Evolutionary conservation across 1,140 invertebrate genomes (phyloP), one percentile per base, ranked within the genome.

Genomic region (Drosophila varians): DNA sequence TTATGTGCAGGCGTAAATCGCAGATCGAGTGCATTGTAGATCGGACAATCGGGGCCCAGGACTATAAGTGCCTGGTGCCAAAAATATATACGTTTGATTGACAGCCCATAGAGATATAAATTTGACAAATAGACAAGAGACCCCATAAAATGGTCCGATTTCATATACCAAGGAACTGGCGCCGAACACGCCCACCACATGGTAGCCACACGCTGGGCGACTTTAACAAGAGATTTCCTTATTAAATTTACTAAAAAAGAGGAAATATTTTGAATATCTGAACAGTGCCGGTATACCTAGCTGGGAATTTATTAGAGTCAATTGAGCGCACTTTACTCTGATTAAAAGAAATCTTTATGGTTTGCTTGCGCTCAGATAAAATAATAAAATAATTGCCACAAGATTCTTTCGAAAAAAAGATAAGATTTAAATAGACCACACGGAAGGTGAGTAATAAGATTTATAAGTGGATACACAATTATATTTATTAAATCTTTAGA

Each of bases 171-270:
- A 62, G 34, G 46, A 25, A 52, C 36, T 43, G 23, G 12, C 40
- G 23, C 42, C 4, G 54, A 47, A 62, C 46, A 68, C 34, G 57
- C 43, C 45, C 51, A 28, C 23, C 12, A 4, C 14, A 34, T 28
- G 5, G 21, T 12, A 43, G 12, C 26, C 52, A 34, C 58, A 71
- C 53, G 70, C 64, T 54, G 55, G 26, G 57, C 28, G 23, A 16
- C 55, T 46, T 86, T 86, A 86, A 86, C 82, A 42, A 86, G 82
- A 64, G 54, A 82, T 86, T 86, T 86, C 82, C 82, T 86, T 69
- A 86, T 86, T 86, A 87, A 87, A 82, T 87, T 74, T 54, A 77
- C 43, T 62, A 48, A 66, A 42, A 66, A 62, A 77, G 58, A 52
- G 38, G 58, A 79, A 28, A 68, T 21, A 52, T 65, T 72, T 62